phyloP scores from a whole-genome alignment of 2,797 vertebrate genomes.

The Gymnocypris eckloni region DNA sequence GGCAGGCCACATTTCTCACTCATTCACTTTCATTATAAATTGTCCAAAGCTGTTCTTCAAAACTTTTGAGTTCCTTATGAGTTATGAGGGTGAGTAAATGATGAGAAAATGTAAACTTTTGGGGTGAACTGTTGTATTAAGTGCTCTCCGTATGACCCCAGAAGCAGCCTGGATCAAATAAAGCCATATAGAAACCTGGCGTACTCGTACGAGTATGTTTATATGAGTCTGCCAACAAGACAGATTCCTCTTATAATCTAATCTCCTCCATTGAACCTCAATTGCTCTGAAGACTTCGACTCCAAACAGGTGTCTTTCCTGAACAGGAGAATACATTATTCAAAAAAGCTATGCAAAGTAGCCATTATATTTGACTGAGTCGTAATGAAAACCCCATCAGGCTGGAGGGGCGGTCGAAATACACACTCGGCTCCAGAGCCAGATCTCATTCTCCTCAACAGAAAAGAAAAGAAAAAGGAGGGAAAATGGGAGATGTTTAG shows the following conservation, averaged over 20 bases:
- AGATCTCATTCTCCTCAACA: conserved; percentile 3
- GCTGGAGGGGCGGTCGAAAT: conserved; percentile 1
- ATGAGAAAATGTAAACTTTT: neutral
- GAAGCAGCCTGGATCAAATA: conserved; percentile 63
- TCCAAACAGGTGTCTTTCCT: conserved; percentile 47
- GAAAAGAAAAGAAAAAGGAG: conserved; percentile 32
- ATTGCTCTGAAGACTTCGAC: conserved; percentile 23
- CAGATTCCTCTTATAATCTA: conserved; percentile 33
- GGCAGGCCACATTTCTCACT: neutral
- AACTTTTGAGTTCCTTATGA: neutral
- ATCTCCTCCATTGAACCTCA: conserved; percentile 21
- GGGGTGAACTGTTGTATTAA: neutral
- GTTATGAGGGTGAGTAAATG: neutral
- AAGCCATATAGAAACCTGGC: conserved; percentile 50
- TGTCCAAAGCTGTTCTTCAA: neutral
- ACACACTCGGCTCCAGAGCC: conserved; percentile 13
- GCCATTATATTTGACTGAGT: conserved; percentile 23
- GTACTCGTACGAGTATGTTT: conserved; percentile 16
- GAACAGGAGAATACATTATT: conserved; percentile 42
- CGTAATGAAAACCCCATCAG: conserved; percentile 30
- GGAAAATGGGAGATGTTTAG: conserved; percentile 51
- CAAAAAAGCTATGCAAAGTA: conserved; percentile 24
- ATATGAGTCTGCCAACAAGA: conserved; percentile 22
- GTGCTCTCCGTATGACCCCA: conserved; percentile 45
- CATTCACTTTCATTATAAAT: neutral